phyloP scores from a whole-genome alignment of 2,888 invertebrate genomes.

The Lasioglossum leucozonium region DNA sequence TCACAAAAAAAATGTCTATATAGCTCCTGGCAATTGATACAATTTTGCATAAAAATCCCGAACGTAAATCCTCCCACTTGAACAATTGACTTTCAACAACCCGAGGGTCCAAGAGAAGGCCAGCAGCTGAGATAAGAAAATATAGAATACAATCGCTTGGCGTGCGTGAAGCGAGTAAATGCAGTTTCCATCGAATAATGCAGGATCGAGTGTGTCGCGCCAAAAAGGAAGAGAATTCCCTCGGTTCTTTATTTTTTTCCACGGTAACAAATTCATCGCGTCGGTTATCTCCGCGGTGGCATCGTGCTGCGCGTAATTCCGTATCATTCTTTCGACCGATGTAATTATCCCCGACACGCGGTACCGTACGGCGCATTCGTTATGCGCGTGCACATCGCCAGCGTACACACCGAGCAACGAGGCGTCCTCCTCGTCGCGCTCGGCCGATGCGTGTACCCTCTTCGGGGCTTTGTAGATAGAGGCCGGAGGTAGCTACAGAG shows the following conservation, averaged over 20 bases:
- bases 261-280: constrained; percentile 66
- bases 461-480: background rate
- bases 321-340: constrained; percentile 74
- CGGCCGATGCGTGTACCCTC: constrained; percentile 51
- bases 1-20: too few species aligned
- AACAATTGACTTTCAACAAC: too few species aligned
- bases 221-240: constrained; percentile 6
- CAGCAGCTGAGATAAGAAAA: too few species aligned
- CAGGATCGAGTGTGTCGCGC: background rate
- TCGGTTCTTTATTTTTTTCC: constrained; percentile 61
- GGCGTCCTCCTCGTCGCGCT: constrained; percentile 44
- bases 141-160: too few species aligned
- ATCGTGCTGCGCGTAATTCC: constrained; percentile 69
- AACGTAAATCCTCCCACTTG: too few species aligned
- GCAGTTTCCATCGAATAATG: background rate
- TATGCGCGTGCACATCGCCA: constrained; percentile 68
- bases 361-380: constrained; percentile 73
- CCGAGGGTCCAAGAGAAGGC: too few species aligned
- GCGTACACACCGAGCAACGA: constrained; percentile 15
- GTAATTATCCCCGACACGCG: constrained; percentile 72
- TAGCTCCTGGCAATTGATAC: too few species aligned
- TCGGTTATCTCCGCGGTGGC: constrained; percentile 63
- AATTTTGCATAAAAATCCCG: too few species aligned
- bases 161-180: too few species aligned
- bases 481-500: constrained; percentile 8